Evolutionary conservation across 2,888 invertebrate genomes (phyloP).

Genomic region (Himalopsyche japonica): DNA sequence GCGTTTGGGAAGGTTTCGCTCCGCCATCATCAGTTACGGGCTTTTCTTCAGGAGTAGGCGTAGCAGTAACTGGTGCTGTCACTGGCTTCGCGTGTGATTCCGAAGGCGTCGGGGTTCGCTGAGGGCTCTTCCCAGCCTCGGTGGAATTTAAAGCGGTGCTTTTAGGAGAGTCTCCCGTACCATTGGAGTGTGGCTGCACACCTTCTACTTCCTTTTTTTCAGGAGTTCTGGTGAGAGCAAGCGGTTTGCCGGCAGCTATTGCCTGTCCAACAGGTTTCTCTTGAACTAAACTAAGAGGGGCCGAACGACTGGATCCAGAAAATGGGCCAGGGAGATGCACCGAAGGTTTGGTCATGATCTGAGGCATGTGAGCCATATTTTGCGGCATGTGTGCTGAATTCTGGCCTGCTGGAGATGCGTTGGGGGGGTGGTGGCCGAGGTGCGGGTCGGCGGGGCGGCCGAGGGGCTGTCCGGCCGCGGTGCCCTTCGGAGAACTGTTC

Average conservation of each 20-base stretch:
- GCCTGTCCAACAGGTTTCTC: slow-evolving; percentile 47
- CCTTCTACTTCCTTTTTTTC: slow-evolving; percentile 9
- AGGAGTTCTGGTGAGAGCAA: slow-evolving; percentile 49
- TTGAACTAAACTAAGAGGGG: slow-evolving; percentile 56
- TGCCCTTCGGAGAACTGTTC: slow-evolving; percentile 50
- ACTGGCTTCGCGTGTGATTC: background rate
- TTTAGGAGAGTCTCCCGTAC: slow-evolving; percentile 55
- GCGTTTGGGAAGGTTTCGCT: background rate
- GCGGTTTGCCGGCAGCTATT: slow-evolving; percentile 46
- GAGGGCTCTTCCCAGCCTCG: background rate
- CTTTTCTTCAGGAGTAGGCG: slow-evolving; percentile 1
- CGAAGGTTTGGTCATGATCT: background rate
- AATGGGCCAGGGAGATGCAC: background rate
- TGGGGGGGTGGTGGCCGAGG: slow-evolving; percentile 17
- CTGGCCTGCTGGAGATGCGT: slow-evolving; percentile 43
- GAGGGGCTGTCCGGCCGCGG: slow-evolving; percentile 43
- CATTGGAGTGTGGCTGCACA: slow-evolving; percentile 48
- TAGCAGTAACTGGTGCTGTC: background rate
- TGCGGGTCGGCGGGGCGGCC: slow-evolving; percentile 18
- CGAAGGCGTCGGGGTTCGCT: background rate
- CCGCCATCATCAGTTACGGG: background rate
- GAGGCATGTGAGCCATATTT: slow-evolving; percentile 42
- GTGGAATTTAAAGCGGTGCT: background rate
- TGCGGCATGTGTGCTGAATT: slow-evolving; percentile 45
- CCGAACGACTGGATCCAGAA: slow-evolving; percentile 44